These are phyloP conservation scores for Mormyrops boulengeri DNA, from an alignment of 2,797 vertebrate genomes.

Conservation along the genomic window DNA sequence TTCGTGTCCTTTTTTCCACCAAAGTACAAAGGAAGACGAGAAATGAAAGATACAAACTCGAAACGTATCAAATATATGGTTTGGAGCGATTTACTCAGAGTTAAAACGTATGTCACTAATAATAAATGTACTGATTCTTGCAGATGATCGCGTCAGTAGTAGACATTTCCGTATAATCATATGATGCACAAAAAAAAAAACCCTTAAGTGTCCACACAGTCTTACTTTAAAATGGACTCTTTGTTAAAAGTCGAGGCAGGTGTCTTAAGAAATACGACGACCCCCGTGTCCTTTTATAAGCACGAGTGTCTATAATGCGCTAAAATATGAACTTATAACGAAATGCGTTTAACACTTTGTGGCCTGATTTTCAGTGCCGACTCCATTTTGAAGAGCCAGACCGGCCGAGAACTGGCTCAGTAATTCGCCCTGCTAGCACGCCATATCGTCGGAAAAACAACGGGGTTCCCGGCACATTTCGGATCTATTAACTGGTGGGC, in stretches of 20 bases:
- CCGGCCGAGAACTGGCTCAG: conserved; percentile 37
- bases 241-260: background rate
- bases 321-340: conserved; percentile 33
- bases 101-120: background rate
- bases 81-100: background rate
- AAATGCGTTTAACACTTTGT: conserved; percentile 51
- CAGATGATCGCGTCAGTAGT: background rate
- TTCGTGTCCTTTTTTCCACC: background rate
- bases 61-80: background rate
- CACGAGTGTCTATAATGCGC: conserved; percentile 20
- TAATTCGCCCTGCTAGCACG: conserved; percentile 38
- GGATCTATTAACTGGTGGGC: conserved; percentile 27
- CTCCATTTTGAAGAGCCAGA: conserved; percentile 70
- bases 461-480: conserved; percentile 38
- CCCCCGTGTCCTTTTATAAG: background rate
- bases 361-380: conserved; percentile 50
- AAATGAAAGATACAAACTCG: background rate
- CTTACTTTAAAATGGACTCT: background rate
- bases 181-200: conserved; percentile 10
- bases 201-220: background rate
- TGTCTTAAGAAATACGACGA: background rate
- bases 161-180: conserved; percentile 26
- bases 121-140: background rate
- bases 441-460: conserved; percentile 34
- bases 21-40: background rate